Percentiles rank a stretch among this genome's conserved stretches.
Conservation (phyloP, 2,797 vertebrate genomes). For the Limosa lapponica region DNA sequence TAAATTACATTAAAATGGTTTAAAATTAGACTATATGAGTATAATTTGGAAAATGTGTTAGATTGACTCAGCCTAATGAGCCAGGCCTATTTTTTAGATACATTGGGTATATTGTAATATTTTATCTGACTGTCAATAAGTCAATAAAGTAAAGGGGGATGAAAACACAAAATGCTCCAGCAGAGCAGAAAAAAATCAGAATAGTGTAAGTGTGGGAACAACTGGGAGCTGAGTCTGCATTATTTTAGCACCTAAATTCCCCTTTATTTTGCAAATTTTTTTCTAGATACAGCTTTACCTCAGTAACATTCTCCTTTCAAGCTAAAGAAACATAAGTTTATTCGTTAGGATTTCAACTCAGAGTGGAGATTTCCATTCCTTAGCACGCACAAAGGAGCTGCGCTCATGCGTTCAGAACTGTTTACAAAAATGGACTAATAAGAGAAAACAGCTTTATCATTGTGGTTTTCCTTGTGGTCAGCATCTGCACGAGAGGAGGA, state of each 20-base stretch:
- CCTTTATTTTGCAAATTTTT: not conserved
- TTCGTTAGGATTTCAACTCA: not conserved
- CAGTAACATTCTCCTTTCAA: not conserved
- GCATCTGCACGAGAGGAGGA: conserved; percentile 56
- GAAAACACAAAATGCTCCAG: not conserved
- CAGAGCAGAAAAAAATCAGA: not conserved
- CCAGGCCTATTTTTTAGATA: not conserved
- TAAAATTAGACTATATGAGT: conserved; percentile 19
- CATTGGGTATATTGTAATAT: not conserved
- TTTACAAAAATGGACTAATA: conserved; percentile 63
- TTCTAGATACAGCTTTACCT: not conserved
- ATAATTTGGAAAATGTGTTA: conserved; percentile 28
- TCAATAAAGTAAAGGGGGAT: not conserved
- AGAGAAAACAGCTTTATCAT: conserved; percentile 68
- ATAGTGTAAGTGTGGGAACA: not conserved
- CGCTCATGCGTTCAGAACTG: not conserved
- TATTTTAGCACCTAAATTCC: not conserved
- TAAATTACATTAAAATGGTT: not conserved
- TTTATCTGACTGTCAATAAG: conserved; percentile 15
- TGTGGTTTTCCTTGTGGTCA: conserved; percentile 72
- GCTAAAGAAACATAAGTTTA: not conserved
- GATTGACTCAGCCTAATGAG: not conserved
- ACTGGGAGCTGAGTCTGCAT: not conserved
- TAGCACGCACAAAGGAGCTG: not conserved
- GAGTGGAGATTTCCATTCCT: conserved; percentile 35